Conservation (phyloP, 2,113 vertebrate species). For the Dipodomys merriami region DNA sequence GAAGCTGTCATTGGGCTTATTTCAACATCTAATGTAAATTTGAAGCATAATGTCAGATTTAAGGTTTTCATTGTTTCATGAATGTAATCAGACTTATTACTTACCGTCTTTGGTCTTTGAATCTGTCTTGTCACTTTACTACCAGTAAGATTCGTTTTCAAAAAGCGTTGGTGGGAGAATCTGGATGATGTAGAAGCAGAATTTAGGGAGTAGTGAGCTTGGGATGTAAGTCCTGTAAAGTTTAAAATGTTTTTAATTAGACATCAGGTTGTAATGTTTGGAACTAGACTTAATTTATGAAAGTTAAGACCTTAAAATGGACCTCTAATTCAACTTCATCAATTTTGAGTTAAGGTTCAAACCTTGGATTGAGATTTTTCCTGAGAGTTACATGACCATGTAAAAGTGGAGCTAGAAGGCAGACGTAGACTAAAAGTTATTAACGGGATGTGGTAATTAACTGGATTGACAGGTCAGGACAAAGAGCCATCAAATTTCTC, state of each 20-base stretch:
- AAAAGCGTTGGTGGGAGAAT: constrained; percentile 58
- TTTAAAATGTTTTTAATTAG: constrained; percentile 27
- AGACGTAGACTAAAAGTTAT: not conserved
- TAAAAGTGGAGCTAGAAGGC: not conserved
- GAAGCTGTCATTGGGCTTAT: not conserved
- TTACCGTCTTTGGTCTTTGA: constrained; percentile 83
- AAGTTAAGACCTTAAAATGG: constrained; percentile 26
- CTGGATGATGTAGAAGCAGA: constrained; percentile 69
- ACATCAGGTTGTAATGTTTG: not conserved
- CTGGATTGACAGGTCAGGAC: not conserved
- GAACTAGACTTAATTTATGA: not conserved
- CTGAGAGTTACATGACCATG: not conserved
- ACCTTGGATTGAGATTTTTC: not conserved
- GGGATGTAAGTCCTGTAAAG: constrained; percentile 68
- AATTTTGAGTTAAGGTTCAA: constrained; percentile 1
- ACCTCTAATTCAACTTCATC: not conserved
- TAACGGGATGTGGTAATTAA: not conserved
- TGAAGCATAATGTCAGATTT: not conserved
- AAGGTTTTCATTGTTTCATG: not conserved
- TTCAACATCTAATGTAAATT: constrained; percentile 9
- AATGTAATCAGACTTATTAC: constrained; percentile 46
- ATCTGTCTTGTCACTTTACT: constrained; percentile 59
- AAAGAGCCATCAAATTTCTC: not conserved
- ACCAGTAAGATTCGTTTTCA: constrained; percentile 56
- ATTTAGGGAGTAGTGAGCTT: constrained; percentile 23